phyloP scores from a whole-genome alignment of 2,888 invertebrate genomes.

The Achlya flavicornis region DNA sequence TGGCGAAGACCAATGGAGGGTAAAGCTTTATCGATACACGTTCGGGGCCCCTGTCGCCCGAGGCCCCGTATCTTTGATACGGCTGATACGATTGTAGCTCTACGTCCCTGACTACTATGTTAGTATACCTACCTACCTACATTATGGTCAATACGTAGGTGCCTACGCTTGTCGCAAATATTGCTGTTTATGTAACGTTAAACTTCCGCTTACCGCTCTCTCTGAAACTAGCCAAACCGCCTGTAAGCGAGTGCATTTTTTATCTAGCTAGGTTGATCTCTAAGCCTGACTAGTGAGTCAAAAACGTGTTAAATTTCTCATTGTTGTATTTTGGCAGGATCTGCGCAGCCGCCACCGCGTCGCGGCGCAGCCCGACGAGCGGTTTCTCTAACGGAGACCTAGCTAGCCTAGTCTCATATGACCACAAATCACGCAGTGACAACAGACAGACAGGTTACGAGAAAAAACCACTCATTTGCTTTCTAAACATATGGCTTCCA shows the following conservation, averaged over 20 bases:
- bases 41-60: no score
- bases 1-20: no score
- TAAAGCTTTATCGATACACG: no score
- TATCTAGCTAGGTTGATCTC: no score
- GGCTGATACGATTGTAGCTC: no score
- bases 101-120: no score
- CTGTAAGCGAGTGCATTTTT: not conserved
- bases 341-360: no score
- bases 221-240: not conserved
- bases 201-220: conserved; percentile 10
- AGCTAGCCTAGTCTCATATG: conserved; percentile 29
- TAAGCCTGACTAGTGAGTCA: not conserved
- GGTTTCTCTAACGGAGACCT: conserved; percentile 31
- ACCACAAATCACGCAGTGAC: conserved; percentile 29
- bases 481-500: conserved; percentile 27
- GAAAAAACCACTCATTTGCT: conserved; percentile 24
- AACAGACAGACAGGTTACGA: conserved; percentile 18
- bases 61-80: no score
- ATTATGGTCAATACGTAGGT: not conserved
- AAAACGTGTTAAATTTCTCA: not conserved
- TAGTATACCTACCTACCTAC: not conserved
- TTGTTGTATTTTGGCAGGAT: no score
- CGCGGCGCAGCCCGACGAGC: conserved; percentile 16
- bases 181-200: conserved; percentile 10
- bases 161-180: not conserved